Base-by-base conservation (phyloP, 2,113 vertebrate genomes). In the Suricata suricatta region DNA sequence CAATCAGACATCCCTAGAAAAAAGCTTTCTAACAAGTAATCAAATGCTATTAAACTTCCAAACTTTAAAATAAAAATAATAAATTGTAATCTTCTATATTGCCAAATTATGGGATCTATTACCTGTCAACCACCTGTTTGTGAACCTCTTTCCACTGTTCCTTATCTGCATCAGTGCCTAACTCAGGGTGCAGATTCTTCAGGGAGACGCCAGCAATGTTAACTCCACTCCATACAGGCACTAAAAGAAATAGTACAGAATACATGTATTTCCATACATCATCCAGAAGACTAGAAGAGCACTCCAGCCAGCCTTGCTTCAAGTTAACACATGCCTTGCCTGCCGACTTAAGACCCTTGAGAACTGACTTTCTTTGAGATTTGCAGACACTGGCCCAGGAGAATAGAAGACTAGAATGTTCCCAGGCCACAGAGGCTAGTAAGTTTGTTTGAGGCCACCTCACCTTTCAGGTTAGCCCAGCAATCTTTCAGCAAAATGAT, bases 101-200 rank as follows among this genome's bases (percentile, higher is more conserved):
- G 63, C 33, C 27, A 31, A 71, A 69, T 79, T 76, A 38, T 27
- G 54, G 76, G 27, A 79, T 33, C 72, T 54, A 98, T 99, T 97
- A 99, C 99, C 99, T 99, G 60, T 99, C 99, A n/a, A 99, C 99
- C 15, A 99, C 99, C 98, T 99, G 97, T 97, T 99, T 99, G 95
- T 99, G 99, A 86, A 99, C 98, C 0, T 98, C 98, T 97, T 99
- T 99, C 99, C 99, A 99, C 60, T 99, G 98, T 85, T 99, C 99
- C 87, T 98, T 98, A 98, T 99, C 99, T 35, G 95, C 96, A 0
- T 99, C 99, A 27, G 98, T 98, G 64, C 99, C 99, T 97, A 99
- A 88, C 0, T 99, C 98, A 79, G 99, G 99, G 98, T 99, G 99
- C 93, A 99, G 98, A 63, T 60, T 90, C 98, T 99, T 99, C 96